Conservation (phyloP, 2,888 invertebrate species). For the Mesopsocus fuscifrons region DNA sequence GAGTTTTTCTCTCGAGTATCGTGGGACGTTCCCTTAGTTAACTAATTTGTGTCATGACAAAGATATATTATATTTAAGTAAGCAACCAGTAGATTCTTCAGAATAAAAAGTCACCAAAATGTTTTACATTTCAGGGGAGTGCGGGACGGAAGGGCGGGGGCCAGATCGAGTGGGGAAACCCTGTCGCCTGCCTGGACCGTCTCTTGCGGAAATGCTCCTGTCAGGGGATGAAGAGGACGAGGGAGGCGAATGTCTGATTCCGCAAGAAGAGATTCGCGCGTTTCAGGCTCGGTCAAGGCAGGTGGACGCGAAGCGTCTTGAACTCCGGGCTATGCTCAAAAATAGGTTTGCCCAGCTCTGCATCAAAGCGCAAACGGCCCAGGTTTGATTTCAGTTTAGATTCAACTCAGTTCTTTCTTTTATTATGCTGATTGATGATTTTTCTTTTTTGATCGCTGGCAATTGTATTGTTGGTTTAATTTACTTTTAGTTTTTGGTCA, state of each 20-base stretch:
- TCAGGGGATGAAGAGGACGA: conserved; percentile 39
- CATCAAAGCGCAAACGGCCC: conserved; percentile 10
- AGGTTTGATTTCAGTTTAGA: background rate
- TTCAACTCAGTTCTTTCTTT: too few species aligned
- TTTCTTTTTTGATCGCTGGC: too few species aligned
- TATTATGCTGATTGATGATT: too few species aligned
- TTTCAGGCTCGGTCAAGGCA: conserved; percentile 64
- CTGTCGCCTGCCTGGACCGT: conserved; percentile 29
- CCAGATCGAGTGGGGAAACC: conserved; percentile 19
- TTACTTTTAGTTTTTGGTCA: too few species aligned
- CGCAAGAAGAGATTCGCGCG: conserved; percentile 71
- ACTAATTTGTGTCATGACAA: too few species aligned
- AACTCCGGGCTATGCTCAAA: conserved; percentile 61
- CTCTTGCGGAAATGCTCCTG: conserved; percentile 61
- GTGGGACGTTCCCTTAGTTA: too few species aligned
- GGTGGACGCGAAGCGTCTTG: conserved; percentile 59
- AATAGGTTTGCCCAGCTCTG: conserved; percentile 69
- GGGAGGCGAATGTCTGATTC: conserved; percentile 48
- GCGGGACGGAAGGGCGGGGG: conserved; percentile 24
- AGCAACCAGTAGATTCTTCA: background rate
- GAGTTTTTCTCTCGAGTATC: too few species aligned
- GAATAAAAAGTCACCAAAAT: background rate
- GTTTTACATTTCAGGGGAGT: conserved; percentile 18
- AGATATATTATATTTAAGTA: background rate
- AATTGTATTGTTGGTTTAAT: too few species aligned